Base-by-base conservation (phyloP, 2,113 vertebrate species). In the Grantiella picta region DNA sequence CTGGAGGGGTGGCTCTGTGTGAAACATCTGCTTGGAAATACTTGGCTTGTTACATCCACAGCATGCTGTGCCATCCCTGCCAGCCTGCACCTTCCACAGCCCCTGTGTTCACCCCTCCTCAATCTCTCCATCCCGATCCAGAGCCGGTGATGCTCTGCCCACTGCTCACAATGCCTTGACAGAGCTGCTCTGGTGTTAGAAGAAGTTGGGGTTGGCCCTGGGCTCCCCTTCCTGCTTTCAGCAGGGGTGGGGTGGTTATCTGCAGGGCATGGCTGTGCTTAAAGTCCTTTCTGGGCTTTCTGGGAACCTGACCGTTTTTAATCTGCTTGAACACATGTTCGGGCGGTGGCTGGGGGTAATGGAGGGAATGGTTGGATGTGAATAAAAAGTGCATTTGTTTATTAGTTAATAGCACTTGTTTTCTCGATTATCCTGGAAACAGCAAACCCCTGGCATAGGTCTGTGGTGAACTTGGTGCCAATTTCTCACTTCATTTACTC, bases 91-190 rank as follows among this genome's bases (percentile, higher is more conserved):
- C 53, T 89, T 77, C 77, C 36, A 7, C 24, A 18, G 27, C 11
- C 2, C 0, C 1, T 33, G 4, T 3, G 4, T 36, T 88, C 31
- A 49, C 8, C 75, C 27, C 28, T 84, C 17, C 40, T 44, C 35
- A n/a, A 0, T 23, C 28, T 28, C 65, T 47, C 8, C 1, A 2
- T 28, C 45, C 57, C 12, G 0, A 6, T 9, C 12, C 11, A 23
- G 68, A 91, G 52, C 33, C 0, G 0, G 2, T 0, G 4, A 29
- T 42, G 29, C 49, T 50, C 64, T 71, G 38, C 56, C 52, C 5
- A 0, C 35, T 53, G 28, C 27, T 76, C 1, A 0, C 38, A 28
- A 5, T 13, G 38, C 12, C 27, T 44, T 0, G 0, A 2, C 28
- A 27, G 69, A 63, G 17, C 52, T 78, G 50, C 36, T 75, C 11